Evolutionary conservation across 1,140 invertebrate genomes (phyloP).

Genomic region (Goniozus legneri): DNA sequence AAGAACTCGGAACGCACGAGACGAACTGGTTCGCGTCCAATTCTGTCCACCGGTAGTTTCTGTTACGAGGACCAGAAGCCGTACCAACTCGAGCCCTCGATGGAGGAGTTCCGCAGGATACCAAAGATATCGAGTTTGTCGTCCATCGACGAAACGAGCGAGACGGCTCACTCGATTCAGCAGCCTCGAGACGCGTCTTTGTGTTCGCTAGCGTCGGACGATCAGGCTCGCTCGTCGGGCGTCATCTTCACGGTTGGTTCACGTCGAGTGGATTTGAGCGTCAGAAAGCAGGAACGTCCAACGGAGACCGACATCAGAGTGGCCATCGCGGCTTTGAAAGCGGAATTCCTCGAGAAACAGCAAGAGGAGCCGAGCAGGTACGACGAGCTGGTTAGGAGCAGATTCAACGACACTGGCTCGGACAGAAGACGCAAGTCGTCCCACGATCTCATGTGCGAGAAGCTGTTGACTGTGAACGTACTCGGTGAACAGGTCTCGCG

Average conservation of each 20-base stretch:
- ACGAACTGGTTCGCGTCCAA: constrained; percentile 59
- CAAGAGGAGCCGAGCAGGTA: constrained; percentile 8
- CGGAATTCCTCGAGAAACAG: constrained; percentile 29
- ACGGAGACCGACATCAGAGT: constrained; percentile 24
- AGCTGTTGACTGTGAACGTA: constrained; percentile 9
- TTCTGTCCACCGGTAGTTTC: constrained; percentile 47
- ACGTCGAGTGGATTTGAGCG: constrained; percentile 18
- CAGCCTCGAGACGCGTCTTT: constrained; percentile 20
- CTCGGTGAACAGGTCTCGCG: neutral
- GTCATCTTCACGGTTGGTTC: constrained; percentile 46
- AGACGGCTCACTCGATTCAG: constrained; percentile 38
- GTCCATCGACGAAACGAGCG: constrained; percentile 50
- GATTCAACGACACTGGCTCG: constrained; percentile 17
- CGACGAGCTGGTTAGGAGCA: constrained; percentile 17
- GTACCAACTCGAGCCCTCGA: neutral
- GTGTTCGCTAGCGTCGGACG: constrained; percentile 11
- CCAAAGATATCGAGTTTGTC: constrained; percentile 49
- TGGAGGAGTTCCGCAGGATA: constrained; percentile 38
- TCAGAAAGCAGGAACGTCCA: neutral
- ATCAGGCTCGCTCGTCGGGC: constrained; percentile 9
- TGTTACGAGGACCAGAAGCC: constrained; percentile 31
- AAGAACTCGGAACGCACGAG: constrained; percentile 68
- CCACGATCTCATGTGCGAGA: constrained; percentile 38
- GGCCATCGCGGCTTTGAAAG: constrained; percentile 28
- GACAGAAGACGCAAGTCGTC: constrained; percentile 29